Evolutionary conservation across 2,113 vertebrate genomes (phyloP), one percentile per base, ranked within the genome.

Genomic region (Alectura lathami): DNA sequence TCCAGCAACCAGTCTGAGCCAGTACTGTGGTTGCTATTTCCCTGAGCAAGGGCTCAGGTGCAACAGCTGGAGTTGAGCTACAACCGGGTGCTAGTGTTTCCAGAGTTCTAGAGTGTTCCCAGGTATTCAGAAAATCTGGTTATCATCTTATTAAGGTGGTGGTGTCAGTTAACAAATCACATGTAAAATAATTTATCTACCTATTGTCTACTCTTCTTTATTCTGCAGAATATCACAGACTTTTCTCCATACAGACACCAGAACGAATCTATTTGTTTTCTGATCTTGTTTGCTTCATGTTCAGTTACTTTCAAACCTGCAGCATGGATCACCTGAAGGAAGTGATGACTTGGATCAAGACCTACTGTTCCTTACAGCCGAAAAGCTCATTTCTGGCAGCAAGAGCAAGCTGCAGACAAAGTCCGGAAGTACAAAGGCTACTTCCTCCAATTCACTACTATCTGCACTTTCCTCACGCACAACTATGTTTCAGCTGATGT

Each of bases 381-480:
- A 77, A 67, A 73, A 78, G 30, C 56, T 42, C 14, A 56, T 47
- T 88, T 62, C 51, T 83, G 59, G 24, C 34, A 76, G 30, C 40
- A 59, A 68, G 12, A 72, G 75, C 34, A 59, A 18, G n/a, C 47
- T 76, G 38, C 42, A 59, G 59, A 56, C 23, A 15, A 45, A 91
- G 30, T 43, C 34, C 77, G 68, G 76, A 76, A 89, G 79, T 36
- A 76, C 5, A 79, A 62, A 86, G 38, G 30, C 15, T 63, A 79
- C 42, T 89, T 93, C 76, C 77, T 91, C 34, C 84, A 91, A 62
- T 91, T 93, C 81, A 68, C 73, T 80, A n/a, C 18, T 64, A n/a
- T 69, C 59, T 54, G 40, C 32, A 38, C 57, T 83, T 80, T 34
- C 21, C 21, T 86, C 53, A 68, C 30, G 74, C 45, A 78, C 24